These are phyloP conservation scores for Jordanella pulchra DNA, from an alignment of 2,797 vertebrate species.

Conservation along the genomic window DNA sequence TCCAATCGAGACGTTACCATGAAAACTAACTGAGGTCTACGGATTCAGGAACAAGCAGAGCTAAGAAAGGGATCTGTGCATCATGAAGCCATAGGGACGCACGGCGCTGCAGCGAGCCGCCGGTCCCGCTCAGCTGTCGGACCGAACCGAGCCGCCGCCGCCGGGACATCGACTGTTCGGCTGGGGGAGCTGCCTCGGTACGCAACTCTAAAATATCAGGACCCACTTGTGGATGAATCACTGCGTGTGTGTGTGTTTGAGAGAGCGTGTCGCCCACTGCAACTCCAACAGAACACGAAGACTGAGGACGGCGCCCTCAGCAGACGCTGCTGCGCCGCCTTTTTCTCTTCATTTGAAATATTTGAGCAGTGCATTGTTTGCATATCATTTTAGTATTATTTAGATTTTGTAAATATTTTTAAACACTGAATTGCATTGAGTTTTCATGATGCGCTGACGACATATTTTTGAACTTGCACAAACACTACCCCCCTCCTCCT, in stretches of 20 bases:
- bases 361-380: slow-evolving; percentile 47
- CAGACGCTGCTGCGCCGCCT: slow-evolving; percentile 14
- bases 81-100: slow-evolving; percentile 89
- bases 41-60: slow-evolving; percentile 34
- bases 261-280: slow-evolving; percentile 43
- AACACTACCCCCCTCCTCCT: slow-evolving; percentile 59
- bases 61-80: slow-evolving; percentile 66
- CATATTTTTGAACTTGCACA: slow-evolving; percentile 71
- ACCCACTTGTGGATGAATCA: slow-evolving; percentile 70
- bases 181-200: slow-evolving; percentile 46
- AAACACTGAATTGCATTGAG: slow-evolving; percentile 68
- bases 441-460: slow-evolving; percentile 68
- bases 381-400: slow-evolving; percentile 69
- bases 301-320: slow-evolving; percentile 8
- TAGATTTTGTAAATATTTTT: slow-evolving; percentile 77
- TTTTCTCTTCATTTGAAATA: slow-evolving; percentile 22
- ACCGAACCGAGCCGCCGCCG: slow-evolving; percentile 48
- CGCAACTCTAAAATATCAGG: slow-evolving; percentile 63
- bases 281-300: slow-evolving; percentile 33
- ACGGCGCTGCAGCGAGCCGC: slow-evolving; percentile 69
- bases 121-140: slow-evolving; percentile 34
- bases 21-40: slow-evolving; percentile 89
- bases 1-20: slow-evolving; percentile 90
- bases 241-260: slow-evolving; percentile 43
- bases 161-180: slow-evolving; percentile 34